phyloP scores from a whole-genome alignment of 2,888 invertebrate genomes.

The Stictocephala bisonia region DNA sequence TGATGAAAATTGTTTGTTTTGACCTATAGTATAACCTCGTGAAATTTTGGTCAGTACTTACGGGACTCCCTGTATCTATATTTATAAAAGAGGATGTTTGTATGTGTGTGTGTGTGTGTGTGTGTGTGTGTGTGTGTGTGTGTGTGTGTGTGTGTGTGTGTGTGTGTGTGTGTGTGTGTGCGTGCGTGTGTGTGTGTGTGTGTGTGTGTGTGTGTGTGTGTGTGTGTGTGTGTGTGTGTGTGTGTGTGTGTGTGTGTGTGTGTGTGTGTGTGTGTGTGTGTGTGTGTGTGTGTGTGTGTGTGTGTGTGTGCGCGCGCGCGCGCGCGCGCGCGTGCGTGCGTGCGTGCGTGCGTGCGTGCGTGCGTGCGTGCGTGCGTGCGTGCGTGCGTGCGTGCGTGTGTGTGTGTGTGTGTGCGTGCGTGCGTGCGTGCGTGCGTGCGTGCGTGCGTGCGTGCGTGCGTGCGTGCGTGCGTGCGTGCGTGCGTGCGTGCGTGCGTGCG shows the following conservation, averaged over 20 bases:
- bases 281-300: conserved; percentile 9
- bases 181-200: conserved; percentile 7
- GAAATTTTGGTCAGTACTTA: too few species aligned
- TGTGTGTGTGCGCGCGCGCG: not conserved
- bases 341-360: not conserved
- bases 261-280: conserved; percentile 4
- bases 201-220: conserved; percentile 13
- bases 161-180: conserved; percentile 13
- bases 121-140: too few species aligned
- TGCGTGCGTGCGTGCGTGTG: too few species aligned
- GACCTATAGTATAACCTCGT: too few species aligned
- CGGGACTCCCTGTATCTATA: too few species aligned
- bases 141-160: too few species aligned
- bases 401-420: too few species aligned
- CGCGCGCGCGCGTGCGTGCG: not conserved
- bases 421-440: not conserved
- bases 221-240: conserved; percentile 13
- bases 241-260: conserved; percentile 13
- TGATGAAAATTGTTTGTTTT: too few species aligned
- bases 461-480: not conserved
- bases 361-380: too few species aligned
- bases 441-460: not conserved
- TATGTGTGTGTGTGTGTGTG: too few species aligned
- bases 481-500: not conserved
- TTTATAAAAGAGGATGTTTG: too few species aligned